Percentiles rank a stretch among this genome's conserved stretches.
Evolutionary conservation across 2,113 vertebrate species (phyloP).

Genomic region (Vulpes vulpes): DNA sequence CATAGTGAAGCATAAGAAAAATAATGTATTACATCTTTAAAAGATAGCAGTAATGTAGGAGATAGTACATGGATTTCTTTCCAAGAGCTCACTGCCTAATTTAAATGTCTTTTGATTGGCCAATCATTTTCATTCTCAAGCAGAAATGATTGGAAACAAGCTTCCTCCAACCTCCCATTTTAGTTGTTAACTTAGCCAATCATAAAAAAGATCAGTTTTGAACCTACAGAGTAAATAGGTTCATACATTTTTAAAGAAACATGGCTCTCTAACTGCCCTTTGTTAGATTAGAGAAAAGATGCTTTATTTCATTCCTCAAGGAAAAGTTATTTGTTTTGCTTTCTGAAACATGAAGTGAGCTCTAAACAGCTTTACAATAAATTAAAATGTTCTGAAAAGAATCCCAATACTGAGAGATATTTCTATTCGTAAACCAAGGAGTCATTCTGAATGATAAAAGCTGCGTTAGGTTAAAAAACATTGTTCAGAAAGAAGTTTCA

Average conservation of each 20-base stretch:
- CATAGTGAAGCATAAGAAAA: conserved; percentile 76
- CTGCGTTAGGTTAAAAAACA: background rate
- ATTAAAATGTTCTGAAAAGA: conserved; percentile 56
- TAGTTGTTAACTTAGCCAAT: conserved; percentile 75
- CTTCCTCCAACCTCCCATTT: conserved; percentile 58
- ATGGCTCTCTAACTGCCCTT: conserved; percentile 37
- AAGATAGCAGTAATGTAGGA: conserved; percentile 82
- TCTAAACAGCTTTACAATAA: conserved; percentile 46
- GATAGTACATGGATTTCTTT: conserved; percentile 75
- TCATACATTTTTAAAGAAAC: conserved; percentile 74
- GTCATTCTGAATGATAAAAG: conserved; percentile 3
- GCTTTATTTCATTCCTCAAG: conserved; percentile 42
- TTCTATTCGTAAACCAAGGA: conserved; percentile 53
- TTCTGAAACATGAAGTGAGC: conserved; percentile 25
- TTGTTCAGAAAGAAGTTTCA: conserved; percentile 47
- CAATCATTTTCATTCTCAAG: conserved; percentile 70
- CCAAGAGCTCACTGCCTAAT: conserved; percentile 74
- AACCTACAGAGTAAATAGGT: conserved; percentile 64
- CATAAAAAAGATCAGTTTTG: conserved; percentile 77
- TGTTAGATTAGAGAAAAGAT: conserved; percentile 52
- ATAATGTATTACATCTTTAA: conserved; percentile 84
- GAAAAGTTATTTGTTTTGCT: conserved; percentile 65
- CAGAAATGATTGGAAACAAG: conserved; percentile 76
- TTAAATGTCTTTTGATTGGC: conserved; percentile 78
- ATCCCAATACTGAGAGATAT: conserved; percentile 30